Conservation (phyloP, 2,888 invertebrate species). For the Geophilus truncorum region DNA sequence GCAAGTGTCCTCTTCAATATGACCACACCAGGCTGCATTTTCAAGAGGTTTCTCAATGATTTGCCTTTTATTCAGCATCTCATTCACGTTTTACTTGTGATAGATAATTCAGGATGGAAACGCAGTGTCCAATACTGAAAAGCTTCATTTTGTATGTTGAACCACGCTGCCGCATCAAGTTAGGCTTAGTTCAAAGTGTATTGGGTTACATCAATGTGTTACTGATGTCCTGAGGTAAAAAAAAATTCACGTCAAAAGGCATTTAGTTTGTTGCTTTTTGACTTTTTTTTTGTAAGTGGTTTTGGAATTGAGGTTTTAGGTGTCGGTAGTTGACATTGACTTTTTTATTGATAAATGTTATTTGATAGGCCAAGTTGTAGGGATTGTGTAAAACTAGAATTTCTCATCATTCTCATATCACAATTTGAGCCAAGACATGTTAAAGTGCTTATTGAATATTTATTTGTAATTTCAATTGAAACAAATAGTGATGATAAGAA, state of each 20-base stretch:
- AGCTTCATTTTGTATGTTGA: constrained; percentile 14
- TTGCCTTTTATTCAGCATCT: constrained; percentile 25
- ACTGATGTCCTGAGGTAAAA: constrained; percentile 4
- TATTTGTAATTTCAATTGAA: no score
- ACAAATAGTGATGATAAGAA: no score
- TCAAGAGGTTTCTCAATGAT: constrained; percentile 8
- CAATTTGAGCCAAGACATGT: no score
- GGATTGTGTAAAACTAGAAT: no score
- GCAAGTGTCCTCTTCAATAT: neutral
- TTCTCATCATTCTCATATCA: no score
- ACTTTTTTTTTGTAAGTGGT: neutral
- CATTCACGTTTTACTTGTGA: constrained; percentile 8
- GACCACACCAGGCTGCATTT: neutral
- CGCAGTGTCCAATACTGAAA: neutral
- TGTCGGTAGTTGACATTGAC: neutral
- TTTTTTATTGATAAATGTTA: no score
- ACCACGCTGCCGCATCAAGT: neutral
- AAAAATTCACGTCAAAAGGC: neutral
- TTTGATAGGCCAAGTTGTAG: no score
- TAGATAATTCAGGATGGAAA: neutral
- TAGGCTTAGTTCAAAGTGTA: constrained; percentile 5
- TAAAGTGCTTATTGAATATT: no score
- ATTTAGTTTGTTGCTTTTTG: neutral
- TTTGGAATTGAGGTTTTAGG: neutral
- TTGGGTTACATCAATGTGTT: constrained; percentile 21